Evolutionary conservation across 2,888 invertebrate genomes (phyloP).

Genomic region (Trachelus tabidus): DNA sequence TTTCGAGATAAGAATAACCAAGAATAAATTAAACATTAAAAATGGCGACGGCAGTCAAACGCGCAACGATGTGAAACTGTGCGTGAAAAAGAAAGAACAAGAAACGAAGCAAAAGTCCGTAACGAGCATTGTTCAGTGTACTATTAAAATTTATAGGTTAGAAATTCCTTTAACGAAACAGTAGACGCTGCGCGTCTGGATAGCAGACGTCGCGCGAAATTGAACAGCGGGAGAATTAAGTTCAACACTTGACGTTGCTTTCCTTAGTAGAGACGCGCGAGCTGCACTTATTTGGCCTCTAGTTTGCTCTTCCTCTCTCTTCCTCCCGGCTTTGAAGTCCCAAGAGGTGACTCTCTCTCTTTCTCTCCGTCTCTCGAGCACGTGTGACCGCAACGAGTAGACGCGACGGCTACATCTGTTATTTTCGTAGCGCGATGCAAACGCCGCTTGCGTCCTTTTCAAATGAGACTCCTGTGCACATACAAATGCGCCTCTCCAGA

Average conservation of each 20-base stretch:
- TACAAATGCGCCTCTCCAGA: no score
- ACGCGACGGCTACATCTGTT: neutral
- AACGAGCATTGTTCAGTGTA: no score
- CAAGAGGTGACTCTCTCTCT: neutral
- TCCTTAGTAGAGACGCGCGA: slow-evolving; percentile 16
- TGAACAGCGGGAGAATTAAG: slow-evolving; percentile 34
- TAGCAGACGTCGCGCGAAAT: slow-evolving; percentile 16
- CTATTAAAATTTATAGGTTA: no score
- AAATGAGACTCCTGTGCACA: no score
- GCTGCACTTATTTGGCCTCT: slow-evolving; percentile 43
- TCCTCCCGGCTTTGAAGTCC: neutral
- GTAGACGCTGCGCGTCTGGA: neutral
- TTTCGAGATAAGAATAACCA: no score
- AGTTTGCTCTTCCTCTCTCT: neutral
- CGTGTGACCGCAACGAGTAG: neutral
- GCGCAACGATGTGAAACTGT: no score
- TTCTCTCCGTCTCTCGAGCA: neutral
- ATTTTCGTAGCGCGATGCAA: neutral
- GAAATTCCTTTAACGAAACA: no score
- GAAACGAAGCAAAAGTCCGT: neutral
- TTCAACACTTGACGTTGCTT: slow-evolving; percentile 39
- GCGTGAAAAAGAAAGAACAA: neutral
- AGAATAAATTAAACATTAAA: no score
- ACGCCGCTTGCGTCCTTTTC: no score
- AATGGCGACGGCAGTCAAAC: no score